These are phyloP conservation scores for Cyphomyrus discorhynchus DNA, from an alignment of 2,113 vertebrate species.

Conservation along the genomic window DNA sequence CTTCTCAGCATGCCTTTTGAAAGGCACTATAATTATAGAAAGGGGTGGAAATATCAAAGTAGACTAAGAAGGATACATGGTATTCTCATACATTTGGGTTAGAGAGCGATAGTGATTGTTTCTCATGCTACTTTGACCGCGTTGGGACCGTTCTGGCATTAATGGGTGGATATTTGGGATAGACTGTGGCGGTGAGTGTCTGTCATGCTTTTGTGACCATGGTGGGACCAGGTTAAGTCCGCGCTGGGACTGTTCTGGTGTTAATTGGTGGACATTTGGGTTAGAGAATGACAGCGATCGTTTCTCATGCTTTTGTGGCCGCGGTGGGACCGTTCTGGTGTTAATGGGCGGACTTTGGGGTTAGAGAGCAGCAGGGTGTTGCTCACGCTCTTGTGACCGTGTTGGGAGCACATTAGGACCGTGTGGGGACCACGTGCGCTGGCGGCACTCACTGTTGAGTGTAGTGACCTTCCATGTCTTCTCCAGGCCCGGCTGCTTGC, in stretches of 20 bases:
- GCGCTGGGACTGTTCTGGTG: background rate
- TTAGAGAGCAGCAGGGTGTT: background rate
- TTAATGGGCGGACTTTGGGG: background rate
- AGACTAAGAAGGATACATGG: background rate
- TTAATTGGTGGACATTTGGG: background rate
- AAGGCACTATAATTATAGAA: background rate
- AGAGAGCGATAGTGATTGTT: background rate
- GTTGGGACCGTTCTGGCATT: background rate
- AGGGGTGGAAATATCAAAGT: background rate
- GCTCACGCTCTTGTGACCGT: background rate
- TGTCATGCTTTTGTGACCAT: background rate
- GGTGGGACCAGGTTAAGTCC: background rate
- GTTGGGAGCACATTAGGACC: background rate
- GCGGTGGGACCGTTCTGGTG: background rate
- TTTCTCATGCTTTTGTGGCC: background rate
- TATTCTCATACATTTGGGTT: background rate
- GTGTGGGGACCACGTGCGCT: background rate
- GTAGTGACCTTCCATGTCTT: conserved; percentile 87
- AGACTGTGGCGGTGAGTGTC: background rate
- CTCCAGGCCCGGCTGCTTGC: conserved; percentile 76
- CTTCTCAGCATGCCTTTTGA: background rate
- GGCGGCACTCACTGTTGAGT: conserved; percentile 81
- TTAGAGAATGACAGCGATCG: background rate
- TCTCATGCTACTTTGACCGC: background rate
- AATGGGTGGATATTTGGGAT: background rate